A percentile compares a stretch with the other conserved stretches of the same genome.
Evolutionary conservation across 2,888 invertebrate genomes (phyloP).

Genomic region (Auanema sp.): DNA sequence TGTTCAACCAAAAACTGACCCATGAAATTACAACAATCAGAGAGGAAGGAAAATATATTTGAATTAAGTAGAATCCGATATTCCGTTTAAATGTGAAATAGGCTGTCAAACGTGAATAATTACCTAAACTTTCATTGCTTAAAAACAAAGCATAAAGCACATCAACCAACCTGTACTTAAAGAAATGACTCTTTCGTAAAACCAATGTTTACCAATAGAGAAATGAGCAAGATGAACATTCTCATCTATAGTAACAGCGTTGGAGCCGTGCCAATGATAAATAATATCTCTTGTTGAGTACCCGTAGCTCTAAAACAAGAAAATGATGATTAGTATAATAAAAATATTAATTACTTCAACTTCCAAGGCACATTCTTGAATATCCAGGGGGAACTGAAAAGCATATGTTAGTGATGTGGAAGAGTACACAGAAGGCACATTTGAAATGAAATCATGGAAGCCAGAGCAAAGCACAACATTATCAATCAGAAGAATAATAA

Average conservation of each 20-base stretch:
- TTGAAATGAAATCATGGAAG: neutral
- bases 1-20: constrained; percentile 63
- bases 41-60: constrained; percentile 64
- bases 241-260: constrained; percentile 62
- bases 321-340: neutral
- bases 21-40: constrained; percentile 64
- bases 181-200: constrained; percentile 61
- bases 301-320: constrained; percentile 58
- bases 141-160: neutral
- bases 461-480: too few species aligned
- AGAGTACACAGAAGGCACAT: neutral
- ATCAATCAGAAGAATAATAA: too few species aligned
- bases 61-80: constrained; percentile 64
- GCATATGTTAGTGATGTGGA: constrained; percentile 2
- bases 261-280: constrained; percentile 63
- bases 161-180: constrained; percentile 55
- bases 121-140: constrained; percentile 49
- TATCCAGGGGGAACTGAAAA: constrained; percentile 60
- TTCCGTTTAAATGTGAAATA: constrained; percentile 63
- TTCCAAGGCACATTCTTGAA: constrained; percentile 61
- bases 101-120: constrained; percentile 65
- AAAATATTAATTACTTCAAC: constrained; percentile 47
- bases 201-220: constrained; percentile 59
- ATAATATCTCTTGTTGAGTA: constrained; percentile 65
- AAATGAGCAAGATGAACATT: constrained; percentile 65